These are phyloP conservation scores for Myzus persicae DNA, from an alignment of 1,140 invertebrate genomes.

Conservation along the genomic window DNA sequence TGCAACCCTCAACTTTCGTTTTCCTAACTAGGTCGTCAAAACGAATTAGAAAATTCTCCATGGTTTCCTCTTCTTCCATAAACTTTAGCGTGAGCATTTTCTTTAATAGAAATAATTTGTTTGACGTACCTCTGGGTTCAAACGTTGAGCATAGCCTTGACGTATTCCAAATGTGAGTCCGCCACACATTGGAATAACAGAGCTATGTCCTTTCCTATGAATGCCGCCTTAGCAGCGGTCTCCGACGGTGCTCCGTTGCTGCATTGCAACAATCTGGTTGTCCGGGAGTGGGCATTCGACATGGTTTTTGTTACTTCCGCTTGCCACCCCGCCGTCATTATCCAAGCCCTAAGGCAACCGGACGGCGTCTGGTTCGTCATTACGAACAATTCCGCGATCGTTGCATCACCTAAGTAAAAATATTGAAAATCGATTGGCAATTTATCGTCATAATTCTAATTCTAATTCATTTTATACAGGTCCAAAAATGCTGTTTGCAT, in stretches of 20 bases:
- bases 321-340: no score
- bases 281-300: no score
- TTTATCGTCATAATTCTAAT: no score
- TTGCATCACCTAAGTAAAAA: no score
- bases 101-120: conserved; percentile 22
- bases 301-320: no score
- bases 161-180: conserved; percentile 61
- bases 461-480: no score
- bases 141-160: conserved; percentile 59
- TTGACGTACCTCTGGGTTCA: conserved; percentile 59
- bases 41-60: conserved; percentile 25
- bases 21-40: conserved; percentile 41
- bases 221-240: background rate
- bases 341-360: no score
- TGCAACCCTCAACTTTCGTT: conserved; percentile 1
- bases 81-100: conserved; percentile 43
- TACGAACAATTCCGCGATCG: no score
- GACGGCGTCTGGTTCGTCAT: no score
- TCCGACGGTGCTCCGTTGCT: background rate
- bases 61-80: conserved; percentile 27
- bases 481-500: no score
- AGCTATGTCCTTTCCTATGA: background rate
- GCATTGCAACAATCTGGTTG: no score
- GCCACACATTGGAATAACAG: conserved; percentile 60
- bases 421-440: no score